phyloP scores from a whole-genome alignment of 2,797 vertebrate genomes.

The Chanos chanos region DNA sequence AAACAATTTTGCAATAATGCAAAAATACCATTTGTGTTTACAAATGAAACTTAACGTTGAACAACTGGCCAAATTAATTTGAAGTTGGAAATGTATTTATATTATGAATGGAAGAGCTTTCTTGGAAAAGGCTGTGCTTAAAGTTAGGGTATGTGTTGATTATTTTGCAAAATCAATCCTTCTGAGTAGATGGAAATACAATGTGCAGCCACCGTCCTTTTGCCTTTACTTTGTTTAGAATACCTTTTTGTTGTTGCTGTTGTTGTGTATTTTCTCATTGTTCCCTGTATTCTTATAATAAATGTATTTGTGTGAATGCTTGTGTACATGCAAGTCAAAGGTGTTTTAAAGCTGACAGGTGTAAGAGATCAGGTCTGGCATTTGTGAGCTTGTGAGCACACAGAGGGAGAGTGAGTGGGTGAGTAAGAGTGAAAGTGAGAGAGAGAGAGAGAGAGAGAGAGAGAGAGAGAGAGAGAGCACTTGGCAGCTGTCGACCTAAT shows the following conservation, averaged over 20 bases:
- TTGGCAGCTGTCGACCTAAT: conserved; percentile 97
- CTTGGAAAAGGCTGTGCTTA: no score
- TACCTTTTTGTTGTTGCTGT: neutral
- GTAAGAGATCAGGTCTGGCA: neutral
- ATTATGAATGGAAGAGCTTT: no score
- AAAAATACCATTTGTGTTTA: no score
- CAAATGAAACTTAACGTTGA: no score
- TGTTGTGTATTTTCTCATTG: neutral
- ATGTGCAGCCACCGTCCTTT: no score
- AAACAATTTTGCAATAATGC: no score
- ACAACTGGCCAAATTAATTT: no score
- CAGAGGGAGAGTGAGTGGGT: conserved; percentile 4
- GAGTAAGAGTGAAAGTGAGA: conserved; percentile 48
- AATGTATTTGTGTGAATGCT: neutral
- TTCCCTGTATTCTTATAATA: conserved; percentile 2
- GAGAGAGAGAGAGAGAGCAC: conserved; percentile 52
- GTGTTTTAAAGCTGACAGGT: neutral
- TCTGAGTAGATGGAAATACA: no score
- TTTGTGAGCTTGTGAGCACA: neutral
- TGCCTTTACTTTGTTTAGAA: neutral
- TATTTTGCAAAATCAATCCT: conserved; percentile 1
- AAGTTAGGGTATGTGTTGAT: no score
- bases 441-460: conserved; percentile 51
- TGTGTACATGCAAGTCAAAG: neutral
- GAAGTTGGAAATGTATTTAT: no score